Conservation (phyloP, 2,888 invertebrate genomes). For the Laothoe populi region DNA sequence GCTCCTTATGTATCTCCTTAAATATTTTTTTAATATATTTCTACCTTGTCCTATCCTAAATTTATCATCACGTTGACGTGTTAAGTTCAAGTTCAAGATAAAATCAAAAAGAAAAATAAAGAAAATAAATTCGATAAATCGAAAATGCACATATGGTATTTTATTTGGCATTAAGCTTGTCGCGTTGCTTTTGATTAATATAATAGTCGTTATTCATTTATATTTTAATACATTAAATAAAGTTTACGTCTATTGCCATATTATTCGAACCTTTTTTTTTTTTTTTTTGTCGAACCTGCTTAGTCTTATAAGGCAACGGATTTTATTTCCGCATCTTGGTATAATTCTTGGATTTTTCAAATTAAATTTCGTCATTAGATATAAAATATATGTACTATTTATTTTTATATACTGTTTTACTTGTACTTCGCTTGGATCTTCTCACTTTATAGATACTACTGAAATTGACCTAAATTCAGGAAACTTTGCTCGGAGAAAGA, state of each 20-base stretch:
- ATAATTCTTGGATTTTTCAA: neutral
- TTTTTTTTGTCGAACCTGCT: too few relatives aligned
- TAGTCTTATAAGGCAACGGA: neutral
- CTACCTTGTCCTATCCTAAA: too few relatives aligned
- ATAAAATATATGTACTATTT: too few relatives aligned
- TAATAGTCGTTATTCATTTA: neutral
- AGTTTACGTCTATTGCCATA: neutral
- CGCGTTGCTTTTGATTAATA: neutral
- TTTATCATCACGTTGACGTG: neutral
- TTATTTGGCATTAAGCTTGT: too few relatives aligned
- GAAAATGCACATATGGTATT: neutral
- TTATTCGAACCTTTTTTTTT: too few relatives aligned
- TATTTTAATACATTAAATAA: neutral
- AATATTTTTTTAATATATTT: too few relatives aligned
- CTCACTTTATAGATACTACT: too few relatives aligned
- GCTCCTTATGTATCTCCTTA: too few relatives aligned
- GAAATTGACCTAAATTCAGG: too few relatives aligned
- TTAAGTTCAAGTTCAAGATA: neutral
- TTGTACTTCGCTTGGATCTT: too few relatives aligned
- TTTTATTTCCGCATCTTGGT: neutral
- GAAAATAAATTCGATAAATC: neutral
- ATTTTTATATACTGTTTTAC: too few relatives aligned
- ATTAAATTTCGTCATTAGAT: neutral
- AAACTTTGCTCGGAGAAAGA: too few relatives aligned
- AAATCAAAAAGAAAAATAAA: neutral